Evolutionary conservation across 2,797 vertebrate species (phyloP).

Genomic region (Acrossocheilus wenchowensis): DNA sequence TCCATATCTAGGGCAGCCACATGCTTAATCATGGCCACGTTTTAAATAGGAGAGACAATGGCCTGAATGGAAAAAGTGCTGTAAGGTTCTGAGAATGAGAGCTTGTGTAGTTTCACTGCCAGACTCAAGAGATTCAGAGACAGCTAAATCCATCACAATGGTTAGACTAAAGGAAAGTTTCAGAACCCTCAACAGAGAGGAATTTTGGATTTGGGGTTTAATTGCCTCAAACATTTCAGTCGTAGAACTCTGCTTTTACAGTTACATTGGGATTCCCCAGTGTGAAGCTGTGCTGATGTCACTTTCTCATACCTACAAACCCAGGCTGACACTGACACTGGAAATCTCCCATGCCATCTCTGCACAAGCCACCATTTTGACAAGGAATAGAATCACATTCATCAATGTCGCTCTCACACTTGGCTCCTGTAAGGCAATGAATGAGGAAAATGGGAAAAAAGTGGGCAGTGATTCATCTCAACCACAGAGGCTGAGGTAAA

Average conservation of each 20-base stretch:
- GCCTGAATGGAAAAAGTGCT: constrained; percentile 57
- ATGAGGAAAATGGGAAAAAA: constrained; percentile 10
- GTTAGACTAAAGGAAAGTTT: constrained; percentile 30
- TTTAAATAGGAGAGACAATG: constrained; percentile 49
- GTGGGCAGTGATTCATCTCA: neutral
- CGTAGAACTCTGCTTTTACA: neutral
- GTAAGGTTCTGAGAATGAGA: constrained; percentile 50
- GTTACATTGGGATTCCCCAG: neutral
- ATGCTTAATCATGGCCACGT: constrained; percentile 47
- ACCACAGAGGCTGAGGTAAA: neutral
- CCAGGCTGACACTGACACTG: constrained; percentile 89
- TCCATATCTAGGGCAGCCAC: constrained; percentile 29
- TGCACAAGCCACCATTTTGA: constrained; percentile 87
- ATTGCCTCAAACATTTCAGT: neutral
- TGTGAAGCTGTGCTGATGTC: constrained; percentile 33
- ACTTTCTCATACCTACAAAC: constrained; percentile 82
- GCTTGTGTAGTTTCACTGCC: constrained; percentile 40
- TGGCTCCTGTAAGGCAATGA: constrained; percentile 83
- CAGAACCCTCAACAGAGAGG: constrained; percentile 16
- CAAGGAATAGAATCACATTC: constrained; percentile 92
- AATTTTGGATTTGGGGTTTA: constrained; percentile 16
- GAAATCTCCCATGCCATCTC: constrained; percentile 86
- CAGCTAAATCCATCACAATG: constrained; percentile 33
- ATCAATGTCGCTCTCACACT: constrained; percentile 92
- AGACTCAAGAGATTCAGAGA: constrained; percentile 47